Base-by-base conservation (phyloP, 2,888 invertebrate genomes). In the Drosophila incognita region DNA sequence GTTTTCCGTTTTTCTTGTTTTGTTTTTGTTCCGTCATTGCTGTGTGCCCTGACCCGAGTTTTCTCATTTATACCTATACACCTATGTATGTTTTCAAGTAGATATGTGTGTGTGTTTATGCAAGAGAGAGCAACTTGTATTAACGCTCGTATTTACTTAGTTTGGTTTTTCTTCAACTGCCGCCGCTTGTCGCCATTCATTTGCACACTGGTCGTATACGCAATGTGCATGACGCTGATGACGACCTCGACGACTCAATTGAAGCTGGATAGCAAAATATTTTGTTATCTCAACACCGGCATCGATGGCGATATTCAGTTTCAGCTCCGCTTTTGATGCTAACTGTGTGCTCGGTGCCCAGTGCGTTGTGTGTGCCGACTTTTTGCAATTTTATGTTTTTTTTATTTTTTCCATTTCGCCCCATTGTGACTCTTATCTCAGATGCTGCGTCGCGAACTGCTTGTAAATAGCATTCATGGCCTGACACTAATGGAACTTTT, bases 401-500 rank as follows among this genome's bases (percentile, higher is more conserved):
- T 18, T 27, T 29, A 1, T 56, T 27, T 77, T 77, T 76, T 74
- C 68, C 72, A 80, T 84, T 82, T 76, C 72, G 54, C 59, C 70
- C 63, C 56, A 33, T n/a, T 59, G 53, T 36, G 40, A 51, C 71
- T 77, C 77, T 89, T 87, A 87, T 89, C 85, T 69, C 68, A 64
- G 38, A 66, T 53, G 67, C 69, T 67, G 72, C 68, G 81, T 87
- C 77, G 76, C 74, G 65, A 78, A 76, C 77, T 72, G 84, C 75
- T 77, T 87, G 82, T 81, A 87, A 89, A 89, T 81, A 76, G 74
- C 85, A 84, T 79, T 82, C 81, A 77, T 74, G 70, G 76, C 73
- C 81, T 69, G 84, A 83, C 83, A 82, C 82, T 83, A 89, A 89
- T 86, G 87, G 87, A 77, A 84, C 72, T 79, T 81, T 89, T 87